Percentiles rank a stretch among this genome's conserved stretches.
Conservation (phyloP, 2,797 vertebrate species). For the Silurus aristotelis region DNA sequence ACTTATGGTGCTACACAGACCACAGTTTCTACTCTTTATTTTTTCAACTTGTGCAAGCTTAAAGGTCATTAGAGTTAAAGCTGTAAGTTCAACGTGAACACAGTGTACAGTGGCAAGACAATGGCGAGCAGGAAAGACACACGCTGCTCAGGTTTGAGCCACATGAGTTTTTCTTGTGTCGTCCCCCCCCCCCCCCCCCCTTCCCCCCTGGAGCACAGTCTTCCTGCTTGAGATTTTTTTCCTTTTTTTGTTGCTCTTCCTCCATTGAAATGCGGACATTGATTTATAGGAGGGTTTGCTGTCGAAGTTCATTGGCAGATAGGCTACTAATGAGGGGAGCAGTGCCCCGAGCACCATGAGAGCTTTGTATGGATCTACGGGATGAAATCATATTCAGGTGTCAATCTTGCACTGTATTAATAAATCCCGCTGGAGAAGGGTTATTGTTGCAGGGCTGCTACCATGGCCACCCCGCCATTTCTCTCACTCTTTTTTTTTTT, state of each 20-base stretch:
- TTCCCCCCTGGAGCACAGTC: constrained; percentile 16
- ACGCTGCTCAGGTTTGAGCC: not conserved
- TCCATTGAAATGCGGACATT: constrained; percentile 55
- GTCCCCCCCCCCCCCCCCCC: too few relatives aligned
- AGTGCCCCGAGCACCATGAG: constrained; percentile 50
- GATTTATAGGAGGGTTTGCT: constrained; percentile 54
- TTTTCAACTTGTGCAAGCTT: not conserved
- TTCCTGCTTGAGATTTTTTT: constrained; percentile 30
- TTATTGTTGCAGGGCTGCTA: constrained; percentile 64
- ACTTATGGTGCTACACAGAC: not conserved
- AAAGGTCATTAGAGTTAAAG: constrained; percentile 9
- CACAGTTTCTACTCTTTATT: not conserved
- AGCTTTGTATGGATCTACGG: constrained; percentile 65
- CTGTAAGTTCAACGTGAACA: constrained; percentile 4
- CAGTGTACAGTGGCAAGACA: not conserved
- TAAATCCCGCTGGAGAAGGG: constrained; percentile 69
- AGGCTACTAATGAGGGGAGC: constrained; percentile 55
- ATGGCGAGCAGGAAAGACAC: constrained; percentile 5
- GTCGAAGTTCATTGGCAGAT: constrained; percentile 58
- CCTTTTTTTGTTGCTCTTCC: constrained; percentile 11
- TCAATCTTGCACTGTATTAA: constrained; percentile 75
- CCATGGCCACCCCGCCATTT: constrained; percentile 36
- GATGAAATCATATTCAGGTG: constrained; percentile 77
- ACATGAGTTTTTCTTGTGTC: constrained; percentile 2
- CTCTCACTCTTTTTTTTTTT: constrained; percentile 35